A percentile compares a stretch with the other conserved stretches of the same genome.
These are phyloP conservation scores for Capromys pilorides DNA, from an alignment of 2,797 vertebrate species.

Conservation along the genomic window DNA sequence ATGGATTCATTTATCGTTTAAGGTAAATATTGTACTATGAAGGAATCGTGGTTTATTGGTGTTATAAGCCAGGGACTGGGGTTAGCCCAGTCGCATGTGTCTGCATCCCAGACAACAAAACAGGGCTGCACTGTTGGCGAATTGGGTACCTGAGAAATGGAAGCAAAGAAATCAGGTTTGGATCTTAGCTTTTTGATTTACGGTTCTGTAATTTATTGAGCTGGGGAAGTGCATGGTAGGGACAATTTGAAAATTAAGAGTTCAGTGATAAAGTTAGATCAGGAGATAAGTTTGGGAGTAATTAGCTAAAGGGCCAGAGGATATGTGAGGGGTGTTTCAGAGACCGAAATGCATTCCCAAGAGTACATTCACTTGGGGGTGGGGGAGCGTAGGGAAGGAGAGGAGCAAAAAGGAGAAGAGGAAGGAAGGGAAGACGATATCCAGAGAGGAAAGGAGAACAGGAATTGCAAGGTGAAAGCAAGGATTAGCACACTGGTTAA, in stretches of 20 bases:
- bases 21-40: background rate
- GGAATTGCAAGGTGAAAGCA: background rate
- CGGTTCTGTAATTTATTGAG: background rate
- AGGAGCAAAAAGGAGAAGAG: background rate
- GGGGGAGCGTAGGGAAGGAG: background rate
- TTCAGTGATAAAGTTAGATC: background rate
- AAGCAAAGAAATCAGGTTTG: background rate
- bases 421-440: background rate
- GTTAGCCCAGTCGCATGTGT: background rate
- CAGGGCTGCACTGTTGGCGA: background rate
- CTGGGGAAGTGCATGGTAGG: background rate
- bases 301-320: background rate
- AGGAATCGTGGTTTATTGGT: background rate
- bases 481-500: background rate
- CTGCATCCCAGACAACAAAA: background rate
- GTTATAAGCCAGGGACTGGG: background rate
- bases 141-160: background rate
- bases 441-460: background rate
- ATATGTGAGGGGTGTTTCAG: background rate
- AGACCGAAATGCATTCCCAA: background rate
- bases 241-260: background rate
- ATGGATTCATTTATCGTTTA: background rate
- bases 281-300: background rate
- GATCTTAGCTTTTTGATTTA: constrained; percentile 18
- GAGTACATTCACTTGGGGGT: background rate